Evolutionary conservation across 2,113 vertebrate genomes (phyloP).

Genomic region (Piprites chloris): DNA sequence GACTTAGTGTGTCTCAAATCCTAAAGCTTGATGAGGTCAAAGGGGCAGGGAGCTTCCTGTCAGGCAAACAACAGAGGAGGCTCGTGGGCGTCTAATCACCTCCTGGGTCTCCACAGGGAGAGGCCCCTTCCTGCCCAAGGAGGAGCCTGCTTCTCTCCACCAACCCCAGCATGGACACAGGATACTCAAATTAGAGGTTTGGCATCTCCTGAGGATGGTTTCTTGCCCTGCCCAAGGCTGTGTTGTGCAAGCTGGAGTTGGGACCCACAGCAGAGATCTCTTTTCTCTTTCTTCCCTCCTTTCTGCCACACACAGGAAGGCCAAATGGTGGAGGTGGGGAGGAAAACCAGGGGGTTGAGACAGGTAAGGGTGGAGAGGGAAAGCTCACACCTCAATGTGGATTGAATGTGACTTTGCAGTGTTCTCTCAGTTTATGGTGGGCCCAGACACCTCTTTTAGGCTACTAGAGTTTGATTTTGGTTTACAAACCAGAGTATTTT

Average conservation of each 20-base stretch:
- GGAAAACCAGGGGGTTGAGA: neutral
- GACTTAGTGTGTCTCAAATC: neutral
- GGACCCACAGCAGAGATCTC: neutral
- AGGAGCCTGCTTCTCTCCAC: neutral
- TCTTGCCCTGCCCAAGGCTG: neutral
- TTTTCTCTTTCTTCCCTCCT: neutral
- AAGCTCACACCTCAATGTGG: neutral
- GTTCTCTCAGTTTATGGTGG: neutral
- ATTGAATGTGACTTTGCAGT: rapidly evolving
- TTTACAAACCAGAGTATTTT: neutral
- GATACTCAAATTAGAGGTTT: neutral
- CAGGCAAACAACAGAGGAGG: neutral
- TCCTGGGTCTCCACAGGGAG: rapidly evolving
- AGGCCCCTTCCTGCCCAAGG: neutral
- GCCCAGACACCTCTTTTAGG: neutral
- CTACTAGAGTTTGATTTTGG: neutral
- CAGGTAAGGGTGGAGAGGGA: neutral
- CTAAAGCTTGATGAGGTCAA: neutral
- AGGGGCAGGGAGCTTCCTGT: neutral
- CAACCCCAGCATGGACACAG: rapidly evolving
- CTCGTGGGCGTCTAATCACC: rapidly evolving
- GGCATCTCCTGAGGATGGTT: neutral
- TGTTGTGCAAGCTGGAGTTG: neutral
- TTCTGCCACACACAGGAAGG: neutral
- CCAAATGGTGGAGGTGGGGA: rapidly evolving